Evolutionary conservation across 2,797 vertebrate species (phyloP).

Genomic region (Anguilla obscura): DNA sequence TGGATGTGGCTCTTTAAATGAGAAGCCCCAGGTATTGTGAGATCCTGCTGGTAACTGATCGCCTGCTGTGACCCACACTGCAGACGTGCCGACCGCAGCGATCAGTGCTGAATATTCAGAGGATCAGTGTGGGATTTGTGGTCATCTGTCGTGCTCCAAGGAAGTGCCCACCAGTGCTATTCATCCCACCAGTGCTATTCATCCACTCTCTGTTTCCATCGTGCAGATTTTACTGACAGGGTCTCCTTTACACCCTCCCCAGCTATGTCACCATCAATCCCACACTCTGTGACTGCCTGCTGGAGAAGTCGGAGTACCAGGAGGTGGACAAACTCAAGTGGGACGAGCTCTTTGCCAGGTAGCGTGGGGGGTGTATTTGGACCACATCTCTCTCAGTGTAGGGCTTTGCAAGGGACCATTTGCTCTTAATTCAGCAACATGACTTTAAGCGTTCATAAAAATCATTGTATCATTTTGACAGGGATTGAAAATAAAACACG

Average conservation of each 20-base stretch:
- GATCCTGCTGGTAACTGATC: background rate
- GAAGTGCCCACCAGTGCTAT: background rate
- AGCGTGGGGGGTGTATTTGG: constrained; percentile 18
- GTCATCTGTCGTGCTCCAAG: background rate
- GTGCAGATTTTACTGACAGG: background rate
- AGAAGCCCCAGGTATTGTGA: background rate
- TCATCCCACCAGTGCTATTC: background rate
- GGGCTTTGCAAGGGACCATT: background rate
- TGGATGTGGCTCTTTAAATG: background rate
- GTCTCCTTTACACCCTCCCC: constrained; percentile 7
- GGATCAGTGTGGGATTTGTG: background rate
- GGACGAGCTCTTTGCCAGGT: constrained; percentile 94
- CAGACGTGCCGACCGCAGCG: background rate
- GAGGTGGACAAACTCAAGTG: constrained; percentile 82
- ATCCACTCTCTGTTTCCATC: background rate
- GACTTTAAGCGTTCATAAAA: background rate
- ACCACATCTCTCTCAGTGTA: background rate
- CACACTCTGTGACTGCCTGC: constrained; percentile 86
- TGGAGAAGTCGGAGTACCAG: constrained; percentile 88
- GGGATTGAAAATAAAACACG: background rate
- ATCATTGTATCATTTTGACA: background rate
- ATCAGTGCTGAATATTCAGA: background rate
- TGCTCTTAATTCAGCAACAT: background rate
- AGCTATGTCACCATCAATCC: constrained; percentile 88
- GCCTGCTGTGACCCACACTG: background rate